Evolutionary conservation across 2,888 invertebrate species (phyloP).

Genomic region (Tenthredo scrophulariae): DNA sequence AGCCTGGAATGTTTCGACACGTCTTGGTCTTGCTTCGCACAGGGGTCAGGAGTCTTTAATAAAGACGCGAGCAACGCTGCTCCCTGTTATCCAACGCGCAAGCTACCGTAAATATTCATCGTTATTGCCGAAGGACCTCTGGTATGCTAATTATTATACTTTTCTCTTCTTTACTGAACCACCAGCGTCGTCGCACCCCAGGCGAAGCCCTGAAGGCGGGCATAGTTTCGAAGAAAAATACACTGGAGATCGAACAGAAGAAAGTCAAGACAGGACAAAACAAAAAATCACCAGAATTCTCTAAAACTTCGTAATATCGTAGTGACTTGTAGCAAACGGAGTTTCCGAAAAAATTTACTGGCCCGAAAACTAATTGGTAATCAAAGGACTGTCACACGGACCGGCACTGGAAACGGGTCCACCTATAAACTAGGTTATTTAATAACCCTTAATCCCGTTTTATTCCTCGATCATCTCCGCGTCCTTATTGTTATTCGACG

Average conservation of each 20-base stretch:
- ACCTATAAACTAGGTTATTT: conserved; percentile 15
- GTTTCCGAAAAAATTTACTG: not conserved
- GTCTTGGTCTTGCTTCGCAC: not conserved
- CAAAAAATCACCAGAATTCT: not conserved
- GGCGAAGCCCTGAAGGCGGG: not conserved
- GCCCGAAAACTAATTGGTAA: not conserved
- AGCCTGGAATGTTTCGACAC: conserved; percentile 6
- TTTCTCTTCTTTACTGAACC: not conserved
- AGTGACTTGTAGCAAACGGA: not conserved
- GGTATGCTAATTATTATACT: conserved; percentile 27
- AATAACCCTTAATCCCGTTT: conserved; percentile 29
- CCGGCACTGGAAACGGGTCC: not conserved
- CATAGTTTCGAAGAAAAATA: conserved; percentile 1
- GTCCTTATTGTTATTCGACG: conserved; percentile 32
- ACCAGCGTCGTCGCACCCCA: not conserved
- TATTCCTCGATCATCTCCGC: conserved; percentile 19
- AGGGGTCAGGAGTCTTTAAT: not conserved
- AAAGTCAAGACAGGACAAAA: not conserved
- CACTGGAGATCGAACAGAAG: not conserved
- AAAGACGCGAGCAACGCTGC: not conserved
- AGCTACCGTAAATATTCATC: not conserved
- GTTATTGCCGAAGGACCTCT: not conserved
- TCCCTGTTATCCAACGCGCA: not conserved
- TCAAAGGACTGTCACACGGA: not conserved
- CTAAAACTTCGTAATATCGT: not conserved